These are phyloP conservation scores for Notamacropus eugenii DNA, from an alignment of 2,797 vertebrate genomes.

Conservation along the genomic window DNA sequence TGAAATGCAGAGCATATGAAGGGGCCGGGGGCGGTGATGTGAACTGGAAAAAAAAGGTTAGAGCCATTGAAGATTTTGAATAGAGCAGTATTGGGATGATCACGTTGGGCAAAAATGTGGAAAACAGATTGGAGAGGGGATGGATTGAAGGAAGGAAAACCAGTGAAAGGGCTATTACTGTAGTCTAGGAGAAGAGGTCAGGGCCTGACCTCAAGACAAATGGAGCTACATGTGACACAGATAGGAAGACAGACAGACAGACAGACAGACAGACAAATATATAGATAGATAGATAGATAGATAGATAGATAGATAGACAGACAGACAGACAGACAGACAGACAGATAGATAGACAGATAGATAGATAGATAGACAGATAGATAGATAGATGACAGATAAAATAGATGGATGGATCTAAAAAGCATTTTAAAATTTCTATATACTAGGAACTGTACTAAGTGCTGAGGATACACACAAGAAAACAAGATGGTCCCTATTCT, in stretches of 20 bases:
- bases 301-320: too few species aligned
- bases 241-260: too few species aligned
- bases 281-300: too few species aligned
- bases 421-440: too few species aligned
- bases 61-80: not conserved
- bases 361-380: too few species aligned
- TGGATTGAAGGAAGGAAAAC: not conserved
- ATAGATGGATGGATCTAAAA: too few species aligned
- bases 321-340: too few species aligned
- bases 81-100: not conserved
- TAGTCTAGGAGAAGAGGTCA: not conserved
- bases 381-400: too few species aligned
- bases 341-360: too few species aligned
- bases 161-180: not conserved
- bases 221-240: not conserved
- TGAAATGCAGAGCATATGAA: not conserved
- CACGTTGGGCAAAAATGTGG: not conserved
- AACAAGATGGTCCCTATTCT: not conserved
- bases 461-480: not conserved
- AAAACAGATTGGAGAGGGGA: not conserved
- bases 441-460: not conserved
- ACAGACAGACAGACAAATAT: not conserved
- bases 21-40: not conserved
- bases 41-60: not conserved
- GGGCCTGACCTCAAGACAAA: not conserved